These are phyloP conservation scores for Meda fulgida DNA, from an alignment of 2,797 vertebrate species.

Conservation along the genomic window DNA sequence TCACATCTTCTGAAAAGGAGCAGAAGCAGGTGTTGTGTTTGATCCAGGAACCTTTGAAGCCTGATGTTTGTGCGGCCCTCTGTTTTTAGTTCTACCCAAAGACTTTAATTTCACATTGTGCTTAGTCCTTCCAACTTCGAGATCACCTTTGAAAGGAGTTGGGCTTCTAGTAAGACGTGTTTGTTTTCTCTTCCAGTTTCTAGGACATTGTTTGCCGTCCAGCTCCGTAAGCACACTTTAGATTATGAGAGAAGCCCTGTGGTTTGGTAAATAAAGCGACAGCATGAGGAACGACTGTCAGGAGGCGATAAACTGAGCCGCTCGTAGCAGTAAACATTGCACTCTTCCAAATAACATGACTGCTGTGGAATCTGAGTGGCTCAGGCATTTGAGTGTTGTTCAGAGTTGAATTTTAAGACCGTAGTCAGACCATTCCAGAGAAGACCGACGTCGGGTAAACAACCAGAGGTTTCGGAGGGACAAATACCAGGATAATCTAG, in stretches of 20 bases:
- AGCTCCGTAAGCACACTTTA: conserved; percentile 60
- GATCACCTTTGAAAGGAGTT: conserved; percentile 64
- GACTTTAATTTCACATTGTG: conserved; percentile 56
- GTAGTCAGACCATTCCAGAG: conserved; percentile 1
- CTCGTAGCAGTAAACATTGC: conserved; percentile 70
- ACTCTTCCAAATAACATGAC: conserved; percentile 24
- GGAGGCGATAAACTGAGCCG: conserved; percentile 70
- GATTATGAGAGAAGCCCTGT: conserved; percentile 43
- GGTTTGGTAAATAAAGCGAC: conserved; percentile 49
- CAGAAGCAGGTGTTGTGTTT: conserved; percentile 50
- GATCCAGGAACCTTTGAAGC: conserved; percentile 36
- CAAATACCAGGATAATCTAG: not conserved
- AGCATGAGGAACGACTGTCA: conserved; percentile 47
- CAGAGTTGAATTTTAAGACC: conserved; percentile 3
- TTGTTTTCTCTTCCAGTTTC: conserved; percentile 62
- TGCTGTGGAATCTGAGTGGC: conserved; percentile 31
- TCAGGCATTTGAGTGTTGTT: conserved; percentile 10
- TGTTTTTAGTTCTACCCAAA: conserved; percentile 52
- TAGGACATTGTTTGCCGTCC: conserved; percentile 25
- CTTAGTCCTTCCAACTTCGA: conserved; percentile 55
- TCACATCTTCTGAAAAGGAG: conserved; percentile 33
- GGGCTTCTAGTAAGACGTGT: conserved; percentile 51
- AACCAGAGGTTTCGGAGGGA: not conserved
- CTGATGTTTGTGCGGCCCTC: conserved; percentile 35
- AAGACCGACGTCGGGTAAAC: conserved; percentile 22